Evolutionary conservation across 2,113 vertebrate genomes (phyloP), one percentile per base, ranked within the genome.

Genomic region (Sceloporus undulatus): DNA sequence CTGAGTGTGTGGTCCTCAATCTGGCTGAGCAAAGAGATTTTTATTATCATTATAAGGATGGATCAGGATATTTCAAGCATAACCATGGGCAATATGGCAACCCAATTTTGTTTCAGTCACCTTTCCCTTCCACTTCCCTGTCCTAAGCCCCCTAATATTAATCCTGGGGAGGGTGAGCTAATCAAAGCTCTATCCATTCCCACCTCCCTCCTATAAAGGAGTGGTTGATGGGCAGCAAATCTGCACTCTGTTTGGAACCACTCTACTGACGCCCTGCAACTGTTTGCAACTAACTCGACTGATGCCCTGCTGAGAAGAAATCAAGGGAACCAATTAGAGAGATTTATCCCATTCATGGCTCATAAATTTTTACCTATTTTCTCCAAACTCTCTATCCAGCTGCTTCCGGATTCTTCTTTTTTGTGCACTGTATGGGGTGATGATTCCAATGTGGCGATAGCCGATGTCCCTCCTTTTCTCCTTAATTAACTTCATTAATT

Each of bases 341-440:
- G 40, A 1, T 75, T 82, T 16, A 54, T 8, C 7, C 23, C 25
- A 40, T 18, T 27, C 78, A 21, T 80, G 89, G 84, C 18, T 0
- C 23, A 0, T 0, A 0, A 14, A 54, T 79, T 14, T 6, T 94
- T 82, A 97, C 97, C 95, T 95, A 87, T 91, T 95, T 56, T 85
- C 95, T 59, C 90, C 94, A 91, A 96, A 97, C 1, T 88, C 94
- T 92, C 77, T 96, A 71, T 96, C 95, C 89, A 97, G 85, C 2
- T 96, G 95, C 0, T 94, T 94, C 77, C 94, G 92, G 74, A 98
- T 97, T 92, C 85, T 95, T 38, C 34, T 96, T 90, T 98, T 98
- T 94, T 98, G 98, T 1, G 98, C 98, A 0, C 95, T 98, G 92
- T 98, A 98, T 40, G 97, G 98, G 0, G 98, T 98, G 90, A 98